These are phyloP conservation scores for Smittia aterrima DNA, from an alignment of 2,888 invertebrate species.

Conservation along the genomic window DNA sequence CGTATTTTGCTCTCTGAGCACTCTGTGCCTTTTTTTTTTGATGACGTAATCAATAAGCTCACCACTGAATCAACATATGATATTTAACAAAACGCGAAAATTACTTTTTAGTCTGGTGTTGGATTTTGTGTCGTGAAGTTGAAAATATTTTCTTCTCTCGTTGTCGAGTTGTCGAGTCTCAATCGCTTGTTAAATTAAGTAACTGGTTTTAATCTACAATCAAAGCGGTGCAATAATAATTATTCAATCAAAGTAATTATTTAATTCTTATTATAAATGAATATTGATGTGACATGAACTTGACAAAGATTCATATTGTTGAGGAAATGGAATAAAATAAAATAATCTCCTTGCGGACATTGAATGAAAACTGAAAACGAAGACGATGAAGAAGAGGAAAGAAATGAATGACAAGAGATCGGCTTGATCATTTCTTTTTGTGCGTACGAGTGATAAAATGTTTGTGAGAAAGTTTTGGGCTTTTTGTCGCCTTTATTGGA, in stretches of 20 bases:
- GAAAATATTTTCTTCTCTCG: not conserved
- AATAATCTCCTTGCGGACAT: not conserved
- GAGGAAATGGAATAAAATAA: not conserved
- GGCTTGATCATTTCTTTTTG: not conserved
- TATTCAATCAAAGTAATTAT: constrained; percentile 23
- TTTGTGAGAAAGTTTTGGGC: constrained; percentile 30
- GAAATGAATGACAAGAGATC: not conserved
- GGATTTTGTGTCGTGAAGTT: constrained; percentile 31
- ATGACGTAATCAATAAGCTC: constrained; percentile 32
- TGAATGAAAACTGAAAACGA: not conserved
- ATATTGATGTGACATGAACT: not conserved
- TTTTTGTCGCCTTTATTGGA: not conserved
- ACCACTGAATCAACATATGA: constrained; percentile 26
- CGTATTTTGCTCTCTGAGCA: constrained; percentile 18
- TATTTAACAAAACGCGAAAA: constrained; percentile 34
- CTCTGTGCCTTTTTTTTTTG: not conserved
- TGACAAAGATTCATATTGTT: no score
- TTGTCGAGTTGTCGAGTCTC: not conserved
- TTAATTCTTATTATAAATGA: not conserved
- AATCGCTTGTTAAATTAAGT: not conserved
- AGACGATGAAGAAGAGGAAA: not conserved
- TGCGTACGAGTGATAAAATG: constrained; percentile 28
- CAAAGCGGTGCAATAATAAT: not conserved
- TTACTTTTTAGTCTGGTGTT: constrained; percentile 22
- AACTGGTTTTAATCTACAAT: not conserved